phyloP scores from a whole-genome alignment of 2,888 invertebrate species.

The Ectropis crepuscularia region DNA sequence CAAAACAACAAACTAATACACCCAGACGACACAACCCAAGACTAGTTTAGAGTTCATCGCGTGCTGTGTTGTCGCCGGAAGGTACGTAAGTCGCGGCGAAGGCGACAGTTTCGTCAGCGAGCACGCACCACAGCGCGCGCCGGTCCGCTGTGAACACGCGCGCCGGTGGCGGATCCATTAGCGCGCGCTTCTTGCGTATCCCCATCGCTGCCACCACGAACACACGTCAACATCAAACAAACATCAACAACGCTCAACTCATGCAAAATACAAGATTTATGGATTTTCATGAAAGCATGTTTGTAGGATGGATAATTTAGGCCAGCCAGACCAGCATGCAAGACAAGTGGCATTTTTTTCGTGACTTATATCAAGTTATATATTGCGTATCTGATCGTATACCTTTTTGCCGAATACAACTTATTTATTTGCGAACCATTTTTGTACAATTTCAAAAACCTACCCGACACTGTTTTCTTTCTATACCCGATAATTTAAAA shows the following conservation, averaged over 20 bases:
- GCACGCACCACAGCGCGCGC: constrained; percentile 67
- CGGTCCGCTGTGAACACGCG: constrained; percentile 60
- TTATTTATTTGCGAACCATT: too few relatives aligned
- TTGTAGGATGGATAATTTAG: too few relatives aligned
- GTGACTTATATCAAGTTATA: too few relatives aligned
- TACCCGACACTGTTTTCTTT: too few relatives aligned
- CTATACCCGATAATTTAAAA: too few relatives aligned
- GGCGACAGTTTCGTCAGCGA: constrained; percentile 46
- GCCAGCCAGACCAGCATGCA: too few relatives aligned
- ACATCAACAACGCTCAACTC: constrained; percentile 26
- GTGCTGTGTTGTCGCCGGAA: constrained; percentile 30
- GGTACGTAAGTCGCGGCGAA: constrained; percentile 54
- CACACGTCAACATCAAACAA: constrained; percentile 25
- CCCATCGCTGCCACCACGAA: constrained; percentile 46
- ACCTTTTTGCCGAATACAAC: too few relatives aligned
- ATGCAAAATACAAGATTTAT: not conserved
- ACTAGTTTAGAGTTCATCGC: constrained; percentile 60
- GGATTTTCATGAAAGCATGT: too few relatives aligned
- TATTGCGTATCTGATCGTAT: too few relatives aligned
- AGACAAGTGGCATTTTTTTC: too few relatives aligned
- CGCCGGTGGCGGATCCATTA: constrained; percentile 36
- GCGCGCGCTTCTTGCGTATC: constrained; percentile 61
- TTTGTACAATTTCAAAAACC: too few relatives aligned
- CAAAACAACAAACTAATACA: not conserved
- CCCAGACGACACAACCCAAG: too few relatives aligned